Evolutionary conservation across 1,140 invertebrate species (phyloP).

Genomic region (Trachymyrmex cornetzi): DNA sequence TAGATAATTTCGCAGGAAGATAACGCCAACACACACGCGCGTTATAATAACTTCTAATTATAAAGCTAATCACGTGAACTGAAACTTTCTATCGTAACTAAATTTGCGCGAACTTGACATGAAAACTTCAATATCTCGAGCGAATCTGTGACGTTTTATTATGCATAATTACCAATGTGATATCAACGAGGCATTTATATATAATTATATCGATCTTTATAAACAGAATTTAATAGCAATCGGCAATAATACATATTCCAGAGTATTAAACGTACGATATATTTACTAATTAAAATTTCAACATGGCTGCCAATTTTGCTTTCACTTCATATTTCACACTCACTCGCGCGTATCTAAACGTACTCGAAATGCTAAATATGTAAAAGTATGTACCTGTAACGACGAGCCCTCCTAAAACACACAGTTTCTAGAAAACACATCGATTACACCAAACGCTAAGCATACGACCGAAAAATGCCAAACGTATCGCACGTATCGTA

Average conservation of each 20-base stretch:
- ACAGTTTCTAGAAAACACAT: constrained; percentile 36
- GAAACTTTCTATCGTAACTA: neutral
- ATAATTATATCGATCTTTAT: neutral
- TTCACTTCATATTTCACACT: constrained; percentile 51
- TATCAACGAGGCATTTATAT: neutral
- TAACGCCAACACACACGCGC: neutral
- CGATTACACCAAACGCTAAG: neutral
- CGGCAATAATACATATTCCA: neutral
- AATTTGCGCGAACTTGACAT: constrained; percentile 1
- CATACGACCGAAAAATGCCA: neutral
- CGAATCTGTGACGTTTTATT: neutral
- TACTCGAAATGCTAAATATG: constrained; percentile 25
- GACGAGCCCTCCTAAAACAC: constrained; percentile 37
- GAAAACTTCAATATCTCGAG: neutral
- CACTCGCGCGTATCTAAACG: constrained; percentile 38
- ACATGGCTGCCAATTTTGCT: constrained; percentile 21
- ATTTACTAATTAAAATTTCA: constrained; percentile 17
- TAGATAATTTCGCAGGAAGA: neutral
- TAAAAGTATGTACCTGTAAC: constrained; percentile 55
- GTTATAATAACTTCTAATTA: neutral
- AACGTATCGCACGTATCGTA: constrained; percentile 10
- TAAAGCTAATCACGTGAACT: constrained; percentile 1
- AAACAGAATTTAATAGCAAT: neutral
- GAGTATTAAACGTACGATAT: neutral
- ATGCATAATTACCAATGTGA: neutral